Evolutionary conservation across 2,797 vertebrate genomes (phyloP), one percentile per base, ranked within the genome.

Genomic region (Amblyraja radiata): DNA sequence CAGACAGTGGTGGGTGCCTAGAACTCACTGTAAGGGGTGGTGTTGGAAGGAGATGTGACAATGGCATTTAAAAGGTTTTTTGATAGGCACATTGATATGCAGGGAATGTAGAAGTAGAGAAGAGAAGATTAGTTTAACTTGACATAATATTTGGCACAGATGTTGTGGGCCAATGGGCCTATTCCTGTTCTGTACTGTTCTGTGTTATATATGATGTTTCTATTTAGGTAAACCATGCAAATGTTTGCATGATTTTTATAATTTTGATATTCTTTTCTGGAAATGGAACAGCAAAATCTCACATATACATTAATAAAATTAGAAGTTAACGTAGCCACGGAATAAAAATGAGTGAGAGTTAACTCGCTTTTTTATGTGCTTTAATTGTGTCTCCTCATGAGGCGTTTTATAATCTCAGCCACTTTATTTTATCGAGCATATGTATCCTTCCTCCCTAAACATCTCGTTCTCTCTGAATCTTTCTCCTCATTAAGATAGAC

Each of bases 331-430:
- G 3, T 58, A 63, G 84, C 63, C 63, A 36, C 61, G 32, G 84
- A 32, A 63, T 88, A 88, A 88, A 88, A n/a, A 88, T 63, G 61
- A 65, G 63, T 88, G 58, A 28, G 32, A 88, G 65, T 32, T 88
- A 88, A 13, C 61, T 88, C 65, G 25, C 63, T 65, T 11, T 88
- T 81, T 88, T 32, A n/a, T 68, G 5, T 88, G 54, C 25, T 21
- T 54, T 25, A 21, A 84, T 61, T 54, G 54, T 88, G n/a, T 88
- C 61, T 65, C 63, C 28, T 88, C 4, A 54, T 88, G 84, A 65
- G 28, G 28, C 63, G n/a, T 68, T 63, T 10, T 88, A 63, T 54
- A 68, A 10, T 88, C 4, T 65, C 11, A 18, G 13, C 28, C 61
- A n/a, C 58, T n/a, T 88, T n/a, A 81, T 81, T 81, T 21, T 54